These are phyloP conservation scores for Haliclona indistincta DNA, from an alignment of 37 sponge, comb jelly and placozoan species.

Conservation along the genomic window DNA sequence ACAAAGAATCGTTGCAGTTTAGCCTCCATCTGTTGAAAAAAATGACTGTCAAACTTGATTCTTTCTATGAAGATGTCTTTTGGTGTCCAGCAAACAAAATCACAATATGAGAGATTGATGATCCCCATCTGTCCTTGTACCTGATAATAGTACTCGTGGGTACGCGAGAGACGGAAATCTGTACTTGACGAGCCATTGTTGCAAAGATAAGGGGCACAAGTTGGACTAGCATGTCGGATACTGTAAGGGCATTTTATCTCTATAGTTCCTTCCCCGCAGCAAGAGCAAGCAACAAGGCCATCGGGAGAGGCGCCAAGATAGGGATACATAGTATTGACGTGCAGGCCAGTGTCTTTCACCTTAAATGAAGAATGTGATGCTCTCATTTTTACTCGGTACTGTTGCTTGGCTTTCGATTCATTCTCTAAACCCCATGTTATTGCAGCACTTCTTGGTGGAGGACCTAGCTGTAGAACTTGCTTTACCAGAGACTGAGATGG, in stretches of 20 bases:
- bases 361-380: not conserved
- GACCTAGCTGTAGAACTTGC: not conserved
- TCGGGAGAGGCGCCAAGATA: slow-evolving; percentile 5
- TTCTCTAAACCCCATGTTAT: not conserved
- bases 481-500: not conserved
- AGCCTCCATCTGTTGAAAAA: not conserved
- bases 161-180: not conserved
- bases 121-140: not conserved
- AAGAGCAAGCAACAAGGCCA: not conserved
- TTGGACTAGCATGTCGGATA: not conserved
- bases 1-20: not conserved
- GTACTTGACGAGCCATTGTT: not conserved
- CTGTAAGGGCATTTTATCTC: slow-evolving; percentile 6
- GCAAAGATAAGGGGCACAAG: not conserved
- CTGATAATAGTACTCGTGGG: not conserved
- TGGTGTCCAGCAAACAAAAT: slow-evolving; percentile 1
- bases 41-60: not conserved
- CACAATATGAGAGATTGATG: not conserved
- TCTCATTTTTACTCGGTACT: not conserved
- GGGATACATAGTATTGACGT: not conserved
- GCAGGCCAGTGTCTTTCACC: not conserved
- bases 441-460: not conserved
- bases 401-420: not conserved
- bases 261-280: not conserved
- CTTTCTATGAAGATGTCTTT: not conserved